Percentiles rank a stretch among this genome's conserved stretches.
Conservation (phyloP, 2,797 vertebrate genomes). For the Scyliorhinus canicula region DNA sequence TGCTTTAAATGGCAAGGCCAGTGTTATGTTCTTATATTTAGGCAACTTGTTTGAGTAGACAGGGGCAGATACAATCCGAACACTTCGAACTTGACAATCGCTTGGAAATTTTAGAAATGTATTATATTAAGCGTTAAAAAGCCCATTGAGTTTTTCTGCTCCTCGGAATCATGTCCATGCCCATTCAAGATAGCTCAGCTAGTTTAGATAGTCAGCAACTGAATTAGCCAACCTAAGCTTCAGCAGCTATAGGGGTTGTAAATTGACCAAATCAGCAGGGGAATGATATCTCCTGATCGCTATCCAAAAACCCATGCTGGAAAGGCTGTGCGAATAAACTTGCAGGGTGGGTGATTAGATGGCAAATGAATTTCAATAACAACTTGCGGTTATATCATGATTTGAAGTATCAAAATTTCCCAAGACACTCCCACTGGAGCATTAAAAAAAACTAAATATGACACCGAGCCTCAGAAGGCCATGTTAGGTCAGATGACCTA, state of each 20-base stretch:
- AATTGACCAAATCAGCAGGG: not conserved
- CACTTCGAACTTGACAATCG: not conserved
- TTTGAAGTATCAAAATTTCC: not conserved
- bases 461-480: not conserved
- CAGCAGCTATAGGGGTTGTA: not conserved
- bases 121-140: not conserved
- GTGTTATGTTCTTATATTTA: not conserved
- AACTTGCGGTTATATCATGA: not conserved
- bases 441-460: not conserved
- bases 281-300: not conserved
- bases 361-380: not conserved
- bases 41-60: not conserved
- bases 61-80: not conserved
- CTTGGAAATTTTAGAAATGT: not conserved
- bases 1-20: not conserved
- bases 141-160: not conserved
- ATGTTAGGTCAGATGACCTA: not conserved
- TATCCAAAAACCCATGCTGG: not conserved
- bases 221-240: not conserved
- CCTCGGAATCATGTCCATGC: not conserved
- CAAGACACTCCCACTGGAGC: not conserved
- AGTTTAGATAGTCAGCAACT: not conserved
- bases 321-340: not conserved
- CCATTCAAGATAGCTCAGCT: not conserved
- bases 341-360: not conserved